Evolutionary conservation across 2,888 invertebrate genomes (phyloP).

Genomic region (Oscheius sp.): DNA sequence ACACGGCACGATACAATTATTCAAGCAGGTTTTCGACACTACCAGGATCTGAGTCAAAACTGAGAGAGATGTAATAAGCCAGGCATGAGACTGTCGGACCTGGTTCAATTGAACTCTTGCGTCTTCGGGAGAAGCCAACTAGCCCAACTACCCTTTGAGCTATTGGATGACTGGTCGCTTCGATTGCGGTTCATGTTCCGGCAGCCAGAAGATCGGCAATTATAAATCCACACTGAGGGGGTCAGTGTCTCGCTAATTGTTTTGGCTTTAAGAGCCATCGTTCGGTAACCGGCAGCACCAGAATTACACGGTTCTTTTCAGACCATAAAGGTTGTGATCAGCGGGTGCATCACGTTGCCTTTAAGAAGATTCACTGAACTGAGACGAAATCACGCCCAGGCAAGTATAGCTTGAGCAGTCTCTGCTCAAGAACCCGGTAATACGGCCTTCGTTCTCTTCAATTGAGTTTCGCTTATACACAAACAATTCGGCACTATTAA

Average conservation of each 20-base stretch:
- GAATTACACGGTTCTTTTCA: too few relatives aligned
- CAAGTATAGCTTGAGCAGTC: too few relatives aligned
- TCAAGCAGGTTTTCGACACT: background rate
- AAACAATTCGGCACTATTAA: too few relatives aligned
- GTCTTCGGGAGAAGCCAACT: constrained; percentile 28
- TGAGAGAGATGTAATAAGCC: background rate
- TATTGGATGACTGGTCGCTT: constrained; percentile 16
- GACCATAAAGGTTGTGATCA: too few relatives aligned
- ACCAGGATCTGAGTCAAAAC: background rate
- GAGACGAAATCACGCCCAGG: too few relatives aligned
- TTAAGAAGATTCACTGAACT: too few relatives aligned
- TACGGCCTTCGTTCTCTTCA: too few relatives aligned
- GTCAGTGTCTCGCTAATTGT: constrained; percentile 9
- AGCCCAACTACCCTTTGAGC: constrained; percentile 20
- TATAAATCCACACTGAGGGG: constrained; percentile 3
- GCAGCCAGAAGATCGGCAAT: constrained; percentile 16
- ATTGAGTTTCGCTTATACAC: too few relatives aligned
- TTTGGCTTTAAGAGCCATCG: too few relatives aligned
- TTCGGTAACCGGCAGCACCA: too few relatives aligned
- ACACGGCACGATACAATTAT: constrained; percentile 12
- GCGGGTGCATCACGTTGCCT: too few relatives aligned
- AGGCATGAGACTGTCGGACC: background rate
- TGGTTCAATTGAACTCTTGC: constrained; percentile 18
- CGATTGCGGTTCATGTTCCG: constrained; percentile 24
- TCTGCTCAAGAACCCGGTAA: too few relatives aligned